Evolutionary conservation across 2,113 vertebrate genomes (phyloP), one percentile per base, ranked within the genome.

Genomic region (Struthio camelus): DNA sequence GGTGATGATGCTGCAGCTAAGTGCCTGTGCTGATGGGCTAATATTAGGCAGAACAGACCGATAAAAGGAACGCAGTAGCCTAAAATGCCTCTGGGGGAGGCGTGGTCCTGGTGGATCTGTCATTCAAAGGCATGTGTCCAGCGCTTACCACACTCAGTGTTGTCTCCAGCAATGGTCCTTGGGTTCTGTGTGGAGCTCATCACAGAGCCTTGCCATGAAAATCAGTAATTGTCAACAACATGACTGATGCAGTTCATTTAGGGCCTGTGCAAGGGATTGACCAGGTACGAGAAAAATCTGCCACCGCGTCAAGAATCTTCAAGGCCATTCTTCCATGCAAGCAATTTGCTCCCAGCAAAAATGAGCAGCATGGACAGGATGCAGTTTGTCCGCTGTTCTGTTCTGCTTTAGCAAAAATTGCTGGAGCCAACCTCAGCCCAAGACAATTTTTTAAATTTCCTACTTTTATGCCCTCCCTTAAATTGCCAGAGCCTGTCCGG

Each of bases 81-180:
- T 53, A 13, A 46, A 65, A 30, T 40, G 42, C 50, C 24, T 46
- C 42, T 32, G 81, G 40, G 36, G 64, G 87, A 58, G 40, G 32
- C 62, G 6, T 1, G 6, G 44, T 53, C 24, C 28, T 36, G 50
- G 76, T 65, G 62, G 32, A 19, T 80, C 50, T 48, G 71, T 34
- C 22, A 7, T 2, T 75, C 32, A 30, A 19, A 53, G 34, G 62
- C 32, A 1, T 0, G 6, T 18, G 32, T 8, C 38, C 40, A 4
- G 38, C 15, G 14, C 34, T 30, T n/a, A 20, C 42, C 40, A 9
- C 25, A 7, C 42, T 34, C 13, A 4, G 13, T 19, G 48, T 6
- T 54, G 46, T 27, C 53, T 67, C 54, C 59, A 24, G 46, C 12
- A 3, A 4, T 9, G n/a, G 66, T 46, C 65, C 14, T 46, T 22